Base-by-base conservation (phyloP, 2,113 vertebrate species). In the Mus pahari region DNA sequence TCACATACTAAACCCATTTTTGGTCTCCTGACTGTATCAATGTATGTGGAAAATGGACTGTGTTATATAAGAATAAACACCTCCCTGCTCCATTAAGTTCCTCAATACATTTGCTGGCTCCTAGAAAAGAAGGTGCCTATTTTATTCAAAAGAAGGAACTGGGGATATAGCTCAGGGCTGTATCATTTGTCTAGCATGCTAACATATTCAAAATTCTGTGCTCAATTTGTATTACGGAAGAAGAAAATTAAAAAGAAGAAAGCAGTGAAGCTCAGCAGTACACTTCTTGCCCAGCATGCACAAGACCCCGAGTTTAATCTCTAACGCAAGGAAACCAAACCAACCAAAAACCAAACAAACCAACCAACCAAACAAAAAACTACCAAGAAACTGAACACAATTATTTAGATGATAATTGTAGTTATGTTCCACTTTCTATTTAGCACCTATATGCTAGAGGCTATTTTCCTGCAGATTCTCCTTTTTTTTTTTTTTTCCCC, bases 401-500 rank as follows among this genome's bases (percentile, higher is more conserved):
- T 86, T 78, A 78, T 4, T 45, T 1, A 50, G 62, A 58, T 33
- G 31, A 53, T 22, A 60, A 58, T 82, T 39, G 36, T 36, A 82
- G 22, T 53, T 24, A 60, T 39, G 36, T 86, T n/a, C 75, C 58
- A 24, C 78, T 92, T 90, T 94, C 31, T 7, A 83, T 42, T 39
- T 94, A 66, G 50, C 84, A 26, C 66, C 86, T 92, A 74, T 42
- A 96, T 75, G 4, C 28, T 39, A 7, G 71, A 92, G 68, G 28
- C 39, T 24, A 87, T 92, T 82, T 68, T 88, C 83, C 31, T 48
- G 33, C 28, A 93, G 68, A 68, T 94, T 71, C 2, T 74, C 42
- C 68, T 84, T 73, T n/a, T n/a, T n/a, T n/a, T n/a, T n/a, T n/a
- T n/a, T n/a, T 92, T 82, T 68, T 88, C 83, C 31, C 39, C 26